Base-by-base conservation (phyloP, 2,888 invertebrate species). In the Drosophila ezoana region DNA sequence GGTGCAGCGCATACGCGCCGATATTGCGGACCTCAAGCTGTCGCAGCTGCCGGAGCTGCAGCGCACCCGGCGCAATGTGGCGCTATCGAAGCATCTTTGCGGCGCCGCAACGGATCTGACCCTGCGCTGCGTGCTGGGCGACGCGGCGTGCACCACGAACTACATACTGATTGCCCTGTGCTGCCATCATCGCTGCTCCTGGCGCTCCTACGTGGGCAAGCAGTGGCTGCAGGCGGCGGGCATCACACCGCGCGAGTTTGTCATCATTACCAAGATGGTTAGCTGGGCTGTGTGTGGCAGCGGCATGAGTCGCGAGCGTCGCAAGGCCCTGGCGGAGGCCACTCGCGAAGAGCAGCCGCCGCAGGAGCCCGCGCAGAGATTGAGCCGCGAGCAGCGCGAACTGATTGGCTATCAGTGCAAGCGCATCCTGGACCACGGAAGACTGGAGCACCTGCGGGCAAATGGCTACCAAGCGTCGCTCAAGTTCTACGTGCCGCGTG, bases 221-320 rank as follows among this genome's bases (percentile, higher is more conserved):
- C 79, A 93, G 2, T 95, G 95, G 89, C 93, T 96, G 44, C 80
- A 92, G 72, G 92, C 93, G 45, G 91, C 94, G 66, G 94, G 94
- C 3, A 93, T 97, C 35, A 92, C 90, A 0, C 92, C 92, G 0
- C 93, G 93, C 1, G 95, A 97, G 58, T 95, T 98, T 91, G 93
- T 95, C 76, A 93, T 96, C 28, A 94, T 98, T 89, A 94, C 95
- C 63, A 95, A 96, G 73, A 94, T 98, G 87, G 96, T 96, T 8
- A 96, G 97, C 89, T 98, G 98, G 98, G 97, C 97, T 0, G 97
- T 97, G 1, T 97, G 97, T 92, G 96, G 97, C 6, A 93, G 92
- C 1, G 95, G 95, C 0, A 93, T 94, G 70, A 95, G 94, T 81
- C 93, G 94, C 35, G 93, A 94, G 73, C 86, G 89, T 2, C 86